These are phyloP conservation scores for Plectrocnemia conspersa DNA, from an alignment of 1,140 invertebrate species.

Conservation along the genomic window DNA sequence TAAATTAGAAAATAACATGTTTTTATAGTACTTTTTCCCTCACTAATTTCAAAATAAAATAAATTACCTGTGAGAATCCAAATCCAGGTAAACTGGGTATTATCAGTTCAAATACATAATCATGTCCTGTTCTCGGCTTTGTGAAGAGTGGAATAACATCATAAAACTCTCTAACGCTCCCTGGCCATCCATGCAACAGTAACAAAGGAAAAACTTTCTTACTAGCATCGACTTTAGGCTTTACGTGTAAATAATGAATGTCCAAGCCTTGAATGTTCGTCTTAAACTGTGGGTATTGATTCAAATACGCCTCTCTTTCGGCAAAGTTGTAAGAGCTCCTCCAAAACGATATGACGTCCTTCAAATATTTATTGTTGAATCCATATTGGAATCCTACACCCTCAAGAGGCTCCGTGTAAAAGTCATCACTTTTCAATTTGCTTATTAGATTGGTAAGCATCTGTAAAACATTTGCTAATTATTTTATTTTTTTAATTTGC, in stretches of 20 bases:
- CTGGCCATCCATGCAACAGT: slow-evolving; percentile 80
- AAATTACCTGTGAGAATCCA: slow-evolving; percentile 64
- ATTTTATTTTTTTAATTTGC: slow-evolving; percentile 4
- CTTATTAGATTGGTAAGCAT: slow-evolving; percentile 23
- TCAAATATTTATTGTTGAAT: slow-evolving; percentile 59
- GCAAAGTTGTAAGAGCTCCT: slow-evolving; percentile 66
- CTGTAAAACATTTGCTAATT: slow-evolving; percentile 18
- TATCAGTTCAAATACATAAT: slow-evolving; percentile 77
- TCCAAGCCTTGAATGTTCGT: slow-evolving; percentile 65
- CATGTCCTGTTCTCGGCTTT: slow-evolving; percentile 47
- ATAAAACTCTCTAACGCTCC: slow-evolving; percentile 74
- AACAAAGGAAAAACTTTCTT: slow-evolving; percentile 61
- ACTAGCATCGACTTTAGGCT: slow-evolving; percentile 49
- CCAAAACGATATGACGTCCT: slow-evolving; percentile 67
- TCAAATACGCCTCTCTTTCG: slow-evolving; percentile 60
- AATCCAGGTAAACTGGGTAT: slow-evolving; percentile 71
- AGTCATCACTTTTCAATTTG: slow-evolving; percentile 16
- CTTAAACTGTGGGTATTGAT: slow-evolving; percentile 67
- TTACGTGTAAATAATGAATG: slow-evolving; percentile 63
- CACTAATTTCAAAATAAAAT: too few relatives aligned
- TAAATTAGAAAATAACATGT: too few relatives aligned
- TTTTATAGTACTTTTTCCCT: too few relatives aligned
- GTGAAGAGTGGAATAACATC: slow-evolving; percentile 70
- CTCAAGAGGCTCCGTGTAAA: slow-evolving; percentile 29
- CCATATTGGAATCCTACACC: slow-evolving; percentile 53